Evolutionary conservation across 2,888 invertebrate genomes (phyloP), one percentile per base, ranked within the genome.

Genomic region (Melanostoma mellinum): DNA sequence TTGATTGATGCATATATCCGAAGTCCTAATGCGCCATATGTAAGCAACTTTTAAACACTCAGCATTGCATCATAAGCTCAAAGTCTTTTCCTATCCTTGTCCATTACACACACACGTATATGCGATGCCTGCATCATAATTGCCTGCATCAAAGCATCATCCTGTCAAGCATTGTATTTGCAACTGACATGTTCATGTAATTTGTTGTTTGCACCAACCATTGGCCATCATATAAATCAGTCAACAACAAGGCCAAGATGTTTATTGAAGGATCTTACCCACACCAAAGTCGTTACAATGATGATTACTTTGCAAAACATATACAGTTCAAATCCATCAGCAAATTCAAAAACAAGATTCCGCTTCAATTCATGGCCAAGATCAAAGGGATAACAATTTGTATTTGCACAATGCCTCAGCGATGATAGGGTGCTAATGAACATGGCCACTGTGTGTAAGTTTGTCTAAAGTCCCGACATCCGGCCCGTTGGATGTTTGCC

Each of bases 371-470:
- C 73, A 73, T 82, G 82, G 82, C 77, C 73, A 77, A 82, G 82
- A 82, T 82, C 82, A 82, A 82, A 82, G 65, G 82, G 82, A 82
- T 82, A 82, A 82, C 67, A 69, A 74, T 69, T 77, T 82, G 48
- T 53, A 5, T n/a, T 6, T 53, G 3, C 63, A 50, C 8, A 30
- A 9, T 71, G 71, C 60, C 63, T 50, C 71, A 60, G 46, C 44
- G 69, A 65, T 77, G 82, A 77, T 77, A 46, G 77, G 77, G 82
- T 82, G 82, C 77, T 82, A 82, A 82, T 82, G 82, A 82, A 82
- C 82, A 77, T 82, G 82, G 77, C 82, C 77, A 82, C 73, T 77
- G 63, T 50, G 36, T 36, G 60, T 65, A 71, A 76, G 76, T 72
- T 75, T 65, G 44, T 48, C 68, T 71, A 67, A 72, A 76, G 76